Percentiles rank a stretch among this genome's conserved stretches.
phyloP scores from a whole-genome alignment of 2,113 vertebrate genomes.

The Emberiza fucata region DNA sequence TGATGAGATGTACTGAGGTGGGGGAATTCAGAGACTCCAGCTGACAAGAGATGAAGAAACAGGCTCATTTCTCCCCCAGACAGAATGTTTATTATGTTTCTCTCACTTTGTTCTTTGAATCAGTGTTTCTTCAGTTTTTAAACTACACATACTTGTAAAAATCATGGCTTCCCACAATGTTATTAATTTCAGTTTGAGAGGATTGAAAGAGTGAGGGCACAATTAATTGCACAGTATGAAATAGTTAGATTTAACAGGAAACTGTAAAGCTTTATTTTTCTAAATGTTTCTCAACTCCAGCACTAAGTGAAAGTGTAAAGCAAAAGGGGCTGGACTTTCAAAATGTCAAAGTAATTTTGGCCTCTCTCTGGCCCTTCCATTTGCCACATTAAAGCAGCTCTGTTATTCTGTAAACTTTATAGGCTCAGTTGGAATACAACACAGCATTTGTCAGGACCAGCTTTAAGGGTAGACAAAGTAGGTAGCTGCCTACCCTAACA shows the following conservation, averaged over 20 bases:
- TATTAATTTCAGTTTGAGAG: slow-evolving; percentile 45
- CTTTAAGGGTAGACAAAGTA: neutral
- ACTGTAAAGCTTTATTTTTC: slow-evolving; percentile 15
- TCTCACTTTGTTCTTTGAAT: neutral
- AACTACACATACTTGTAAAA: slow-evolving; percentile 19
- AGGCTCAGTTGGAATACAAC: neutral
- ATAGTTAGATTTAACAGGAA: slow-evolving; percentile 33
- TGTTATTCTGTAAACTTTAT: slow-evolving; percentile 30
- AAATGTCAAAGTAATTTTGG: slow-evolving; percentile 41
- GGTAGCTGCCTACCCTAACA: neutral
- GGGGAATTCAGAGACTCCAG: neutral
- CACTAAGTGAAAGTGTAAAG: slow-evolving; percentile 8
- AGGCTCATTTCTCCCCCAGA: neutral
- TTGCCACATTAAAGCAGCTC: slow-evolving; percentile 16
- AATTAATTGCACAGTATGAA: slow-evolving; percentile 45
- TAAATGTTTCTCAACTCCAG: neutral
- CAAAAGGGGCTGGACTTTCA: neutral
- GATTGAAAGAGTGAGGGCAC: slow-evolving; percentile 3
- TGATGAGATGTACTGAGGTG: accelerated
- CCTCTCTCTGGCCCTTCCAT: neutral
- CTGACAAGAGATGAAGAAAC: neutral
- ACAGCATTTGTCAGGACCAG: neutral
- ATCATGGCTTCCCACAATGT: slow-evolving; percentile 10
- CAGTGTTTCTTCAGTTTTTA: slow-evolving; percentile 28
- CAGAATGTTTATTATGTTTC: neutral